Conservation (phyloP, 2,888 invertebrate genomes). For the Agonopterix heracliana region DNA sequence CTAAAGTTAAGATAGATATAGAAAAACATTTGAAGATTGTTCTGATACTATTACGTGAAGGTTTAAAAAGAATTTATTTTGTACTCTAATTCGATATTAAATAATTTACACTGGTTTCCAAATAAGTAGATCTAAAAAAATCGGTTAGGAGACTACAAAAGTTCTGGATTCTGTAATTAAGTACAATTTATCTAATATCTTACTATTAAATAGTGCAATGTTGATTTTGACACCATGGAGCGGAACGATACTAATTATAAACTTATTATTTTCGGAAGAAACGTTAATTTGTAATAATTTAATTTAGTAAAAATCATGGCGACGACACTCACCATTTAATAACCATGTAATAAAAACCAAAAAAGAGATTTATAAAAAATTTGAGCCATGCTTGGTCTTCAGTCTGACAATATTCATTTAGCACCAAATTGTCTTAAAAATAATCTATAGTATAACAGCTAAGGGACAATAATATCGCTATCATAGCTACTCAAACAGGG, state of each 20-base stretch:
- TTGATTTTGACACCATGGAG: not conserved
- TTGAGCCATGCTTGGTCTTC: constrained; percentile 53
- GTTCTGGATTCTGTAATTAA: too few relatives aligned
- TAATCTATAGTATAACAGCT: constrained; percentile 33
- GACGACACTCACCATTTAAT: too few relatives aligned
- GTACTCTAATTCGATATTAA: too few relatives aligned
- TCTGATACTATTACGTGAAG: too few relatives aligned
- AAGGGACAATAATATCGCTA: constrained; percentile 56
- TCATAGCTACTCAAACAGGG: constrained; percentile 56
- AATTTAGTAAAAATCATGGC: too few relatives aligned
- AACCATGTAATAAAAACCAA: constrained; percentile 1
- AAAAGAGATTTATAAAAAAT: constrained; percentile 34
- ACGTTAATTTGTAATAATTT: constrained; percentile 1
- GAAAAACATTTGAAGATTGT: too few relatives aligned
- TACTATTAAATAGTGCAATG: not conserved
- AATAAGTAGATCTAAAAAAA: too few relatives aligned
- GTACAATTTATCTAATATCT: not conserved
- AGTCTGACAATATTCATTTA: constrained; percentile 56
- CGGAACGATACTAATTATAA: not conserved
- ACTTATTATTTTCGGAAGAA: not conserved
- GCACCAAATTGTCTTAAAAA: constrained; percentile 61
- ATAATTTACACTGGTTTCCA: too few relatives aligned
- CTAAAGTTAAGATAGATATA: too few relatives aligned
- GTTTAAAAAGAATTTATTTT: too few relatives aligned
- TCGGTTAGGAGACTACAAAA: too few relatives aligned